Base-by-base conservation (phyloP, 37 sponge, comb jelly and placozoan genomes). In the Beroe ovata region DNA sequence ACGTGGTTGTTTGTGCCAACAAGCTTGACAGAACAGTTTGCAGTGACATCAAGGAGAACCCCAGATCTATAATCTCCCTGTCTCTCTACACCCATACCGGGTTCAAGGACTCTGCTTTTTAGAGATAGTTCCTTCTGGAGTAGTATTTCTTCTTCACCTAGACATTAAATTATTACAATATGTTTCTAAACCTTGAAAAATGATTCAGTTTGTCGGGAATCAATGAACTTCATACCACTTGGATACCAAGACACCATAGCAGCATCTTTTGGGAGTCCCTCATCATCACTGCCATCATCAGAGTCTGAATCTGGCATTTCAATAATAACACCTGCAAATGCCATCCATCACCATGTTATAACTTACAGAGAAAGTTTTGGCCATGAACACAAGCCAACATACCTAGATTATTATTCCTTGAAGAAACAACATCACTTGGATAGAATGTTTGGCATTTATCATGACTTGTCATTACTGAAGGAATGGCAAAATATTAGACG, bases 251-350 rank as follows among this genome's bases (percentile, higher is more conserved):
- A 77, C 54, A 77, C 84, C 42, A 39, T 42, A 54, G 84, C 84
- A 41, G 84, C 42, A 32, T 42, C 84, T 42, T 39, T 77, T 8
- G 84, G 84, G 47, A 42, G 8, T 4, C 84, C 84, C 4, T 77
- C 84, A 19, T 77, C 84, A 41, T 77, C 84, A 26, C 22, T 23
- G 3, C 33, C 84, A 30, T 77, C 84, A n/a, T 77, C 84, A 41
- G 84, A 77, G 23, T 77, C 84, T 32, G 84, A 77, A 29, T 77
- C 84, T 26, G 84, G 84, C 84, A 77, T 77, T 25, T 77, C 84
- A 36, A 77, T 77, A 3, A 77, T 77, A 0, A 77, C 84, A 77
- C 84, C 84, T 77, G 84, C 28, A 58, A 16, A 58, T 58, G 16
- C 16, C 16, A 58, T 58, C 16, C 11, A 19, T 58, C 16, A 58